These are phyloP conservation scores for Coccyzus lansbergi DNA, from an alignment of 2,797 vertebrate genomes.

Conservation along the genomic window DNA sequence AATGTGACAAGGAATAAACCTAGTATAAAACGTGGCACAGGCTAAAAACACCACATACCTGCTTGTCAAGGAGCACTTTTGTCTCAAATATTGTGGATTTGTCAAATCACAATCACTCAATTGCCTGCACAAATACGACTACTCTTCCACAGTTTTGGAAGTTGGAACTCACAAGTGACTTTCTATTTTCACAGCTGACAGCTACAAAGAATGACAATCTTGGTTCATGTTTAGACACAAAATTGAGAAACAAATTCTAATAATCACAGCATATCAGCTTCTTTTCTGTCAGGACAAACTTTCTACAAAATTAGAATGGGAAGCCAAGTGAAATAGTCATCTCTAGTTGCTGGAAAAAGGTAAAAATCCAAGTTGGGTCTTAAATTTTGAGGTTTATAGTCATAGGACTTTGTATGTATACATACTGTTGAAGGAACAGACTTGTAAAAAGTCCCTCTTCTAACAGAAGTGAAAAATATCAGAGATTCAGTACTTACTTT, in stretches of 20 bases:
- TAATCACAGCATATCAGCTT: neutral
- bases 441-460: neutral
- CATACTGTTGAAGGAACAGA: neutral
- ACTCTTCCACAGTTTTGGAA: neutral
- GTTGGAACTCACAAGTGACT: neutral
- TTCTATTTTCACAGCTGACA: conserved; percentile 13
- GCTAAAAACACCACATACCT: neutral
- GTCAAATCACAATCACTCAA: neutral
- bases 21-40: neutral
- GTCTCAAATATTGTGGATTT: neutral
- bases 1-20: neutral
- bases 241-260: conserved; percentile 8
- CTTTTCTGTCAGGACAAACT: neutral
- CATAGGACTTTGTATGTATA: neutral
- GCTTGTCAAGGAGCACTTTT: neutral
- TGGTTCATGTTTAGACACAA: neutral
- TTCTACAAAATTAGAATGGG: neutral
- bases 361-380: neutral
- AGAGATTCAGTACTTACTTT: neutral
- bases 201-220: neutral
- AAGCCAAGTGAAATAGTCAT: conserved; percentile 21
- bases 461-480: neutral
- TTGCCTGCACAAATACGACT: neutral
- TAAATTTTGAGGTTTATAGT: neutral
- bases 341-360: neutral